Conservation (phyloP, 2,888 invertebrate genomes). For the Cristatella mucedo region DNA sequence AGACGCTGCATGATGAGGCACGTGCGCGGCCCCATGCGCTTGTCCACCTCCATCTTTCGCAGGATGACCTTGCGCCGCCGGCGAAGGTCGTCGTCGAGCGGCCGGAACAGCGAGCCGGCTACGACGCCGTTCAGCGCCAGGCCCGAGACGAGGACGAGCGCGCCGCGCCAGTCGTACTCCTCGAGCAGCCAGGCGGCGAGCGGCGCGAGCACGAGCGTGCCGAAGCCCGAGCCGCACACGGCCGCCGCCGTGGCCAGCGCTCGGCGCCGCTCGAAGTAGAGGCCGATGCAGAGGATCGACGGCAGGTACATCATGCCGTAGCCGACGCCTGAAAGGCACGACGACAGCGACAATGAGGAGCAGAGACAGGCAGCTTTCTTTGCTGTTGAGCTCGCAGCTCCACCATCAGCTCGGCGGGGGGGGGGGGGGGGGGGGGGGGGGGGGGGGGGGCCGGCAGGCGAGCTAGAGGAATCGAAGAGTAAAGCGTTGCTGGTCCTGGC, state of each 20-base stretch:
- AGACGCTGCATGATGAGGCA: slow-evolving; percentile 13
- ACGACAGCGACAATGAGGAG: too few relatives aligned
- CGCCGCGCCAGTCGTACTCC: not conserved
- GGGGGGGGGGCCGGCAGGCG: too few relatives aligned
- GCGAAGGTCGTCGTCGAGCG: slow-evolving; percentile 44
- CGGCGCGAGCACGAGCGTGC: slow-evolving; percentile 6
- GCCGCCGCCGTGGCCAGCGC: slow-evolving; percentile 2
- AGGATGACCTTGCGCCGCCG: slow-evolving; percentile 5
- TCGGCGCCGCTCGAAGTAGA: slow-evolving; percentile 4
- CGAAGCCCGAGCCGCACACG: not conserved
- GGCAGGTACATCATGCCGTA: slow-evolving; percentile 2
- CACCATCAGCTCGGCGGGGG: too few relatives aligned
- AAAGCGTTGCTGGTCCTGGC: too few relatives aligned
- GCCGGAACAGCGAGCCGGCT: slow-evolving; percentile 66
- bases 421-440: too few relatives aligned
- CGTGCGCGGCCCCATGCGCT: slow-evolving; percentile 5
- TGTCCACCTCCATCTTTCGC: slow-evolving; percentile 1
- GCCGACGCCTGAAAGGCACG: slow-evolving; percentile 2
- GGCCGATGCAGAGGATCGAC: slow-evolving; percentile 2
- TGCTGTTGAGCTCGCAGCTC: too few relatives aligned
- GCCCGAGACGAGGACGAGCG: slow-evolving; percentile 44
- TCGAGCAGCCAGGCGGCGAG: not conserved
- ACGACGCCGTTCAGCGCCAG: slow-evolving; percentile 58
- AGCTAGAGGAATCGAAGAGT: too few relatives aligned
- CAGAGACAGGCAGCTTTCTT: too few relatives aligned